Evolutionary conservation across 2,113 vertebrate species (phyloP).

Genomic region (Oxyura jamaicensis): DNA sequence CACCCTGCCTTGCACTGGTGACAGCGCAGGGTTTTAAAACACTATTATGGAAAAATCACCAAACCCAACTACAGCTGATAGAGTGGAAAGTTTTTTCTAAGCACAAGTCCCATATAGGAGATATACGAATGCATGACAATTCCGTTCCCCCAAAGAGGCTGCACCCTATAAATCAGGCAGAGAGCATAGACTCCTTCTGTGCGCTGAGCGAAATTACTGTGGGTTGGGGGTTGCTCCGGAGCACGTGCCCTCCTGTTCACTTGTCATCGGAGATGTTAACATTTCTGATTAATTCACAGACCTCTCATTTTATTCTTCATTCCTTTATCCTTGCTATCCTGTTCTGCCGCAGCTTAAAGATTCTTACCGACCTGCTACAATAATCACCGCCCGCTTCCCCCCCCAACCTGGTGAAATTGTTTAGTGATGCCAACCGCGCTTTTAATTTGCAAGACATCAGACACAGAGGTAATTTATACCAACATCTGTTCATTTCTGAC

Average conservation of each 20-base stretch:
- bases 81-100: slow-evolving; percentile 72
- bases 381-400: slow-evolving; percentile 73
- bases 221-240: slow-evolving; percentile 76
- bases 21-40: slow-evolving; percentile 14
- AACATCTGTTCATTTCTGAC: slow-evolving; percentile 95
- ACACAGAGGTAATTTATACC: slow-evolving; percentile 92
- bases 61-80: slow-evolving; percentile 61
- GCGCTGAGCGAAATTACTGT: slow-evolving; percentile 73
- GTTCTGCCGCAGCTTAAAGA: slow-evolving; percentile 76
- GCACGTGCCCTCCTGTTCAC: slow-evolving; percentile 79
- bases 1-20: slow-evolving; percentile 30
- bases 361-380: slow-evolving; percentile 78
- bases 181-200: slow-evolving; percentile 70
- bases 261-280: slow-evolving; percentile 82
- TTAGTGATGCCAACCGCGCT: slow-evolving; percentile 91
- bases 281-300: slow-evolving; percentile 83
- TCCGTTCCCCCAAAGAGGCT: slow-evolving; percentile 74
- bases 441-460: slow-evolving; percentile 94
- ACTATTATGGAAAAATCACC: slow-evolving; percentile 39
- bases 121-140: slow-evolving; percentile 78
- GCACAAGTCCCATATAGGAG: slow-evolving; percentile 77
- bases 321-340: slow-evolving; percentile 78
- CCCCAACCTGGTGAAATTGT: slow-evolving; percentile 79
- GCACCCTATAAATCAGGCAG: slow-evolving; percentile 79
- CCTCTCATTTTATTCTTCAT: slow-evolving; percentile 79